Base-by-base conservation (phyloP, 2,113 vertebrate species). In the Tachycineta bicolor region DNA sequence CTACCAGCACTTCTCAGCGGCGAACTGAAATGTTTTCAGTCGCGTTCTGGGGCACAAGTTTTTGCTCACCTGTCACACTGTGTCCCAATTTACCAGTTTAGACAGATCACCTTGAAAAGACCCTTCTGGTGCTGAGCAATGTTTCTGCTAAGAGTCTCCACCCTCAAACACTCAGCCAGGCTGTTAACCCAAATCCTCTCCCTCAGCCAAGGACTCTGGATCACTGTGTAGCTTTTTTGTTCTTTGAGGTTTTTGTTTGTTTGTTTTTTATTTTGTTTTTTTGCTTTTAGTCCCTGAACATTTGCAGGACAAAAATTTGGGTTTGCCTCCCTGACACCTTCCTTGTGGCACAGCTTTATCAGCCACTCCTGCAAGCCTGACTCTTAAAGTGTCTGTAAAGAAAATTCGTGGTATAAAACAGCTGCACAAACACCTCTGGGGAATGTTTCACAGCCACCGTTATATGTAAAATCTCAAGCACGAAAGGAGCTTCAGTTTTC, bases 401-500 rank as follows among this genome's bases (percentile, higher is more conserved):
- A 76, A 89, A 94, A 47, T 33, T 29, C 1, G 0, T 18, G n/a
- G 46, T 47, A 53, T n/a, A 41, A 69, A 90, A 73, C 64, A 94
- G 86, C 69, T 92, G 90, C 71, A 78, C 52, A 82, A 83, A 55
- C 64, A 69, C 62, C 79, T 94, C 88, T 53, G 43, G 49, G 70
- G 76, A 58, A 75, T 86, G 44, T 58, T 90, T 65, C 76, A 58
- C 87, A 80, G 41, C 18, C 37, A 78, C 15, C 0, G 8, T 43
- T 71, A 43, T 3, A 60, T 39, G 41, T 64, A 84, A 81, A 69
- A 83, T 76, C 65, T 67, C 70, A 87, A 39, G 23, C 87, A 83
- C 77, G 75, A 68, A 70, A 75, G 23, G n/a, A 91, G 69, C 49
- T 84, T 89, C 80, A 65, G 69, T 87, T 94, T 92, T 94, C 77